A percentile compares a stretch with the other conserved stretches of the same genome.
These are phyloP conservation scores for Lasioglossum baleicum DNA, from an alignment of 1,140 invertebrate species.

Conservation along the genomic window DNA sequence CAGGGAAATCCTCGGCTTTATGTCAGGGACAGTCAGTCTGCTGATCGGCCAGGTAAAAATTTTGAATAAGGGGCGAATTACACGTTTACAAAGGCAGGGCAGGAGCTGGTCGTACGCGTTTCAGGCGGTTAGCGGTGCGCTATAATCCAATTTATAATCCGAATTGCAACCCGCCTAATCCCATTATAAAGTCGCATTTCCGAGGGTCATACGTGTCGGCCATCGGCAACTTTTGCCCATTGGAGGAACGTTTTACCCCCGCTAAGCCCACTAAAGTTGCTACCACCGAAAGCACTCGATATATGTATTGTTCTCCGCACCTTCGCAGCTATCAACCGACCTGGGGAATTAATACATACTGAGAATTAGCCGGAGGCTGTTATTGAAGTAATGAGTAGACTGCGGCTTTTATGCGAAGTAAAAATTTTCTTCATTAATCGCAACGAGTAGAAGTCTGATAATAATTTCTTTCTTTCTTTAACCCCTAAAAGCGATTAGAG, in stretches of 20 bases:
- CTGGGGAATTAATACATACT: background rate
- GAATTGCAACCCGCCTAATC: constrained; percentile 67
- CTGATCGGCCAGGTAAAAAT: constrained; percentile 32
- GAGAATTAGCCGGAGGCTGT: background rate
- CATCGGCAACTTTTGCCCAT: background rate
- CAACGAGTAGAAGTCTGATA: too few species aligned
- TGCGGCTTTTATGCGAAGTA: too few species aligned
- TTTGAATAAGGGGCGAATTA: constrained; percentile 38
- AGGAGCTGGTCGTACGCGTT: constrained; percentile 11
- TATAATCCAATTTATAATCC: constrained; percentile 71
- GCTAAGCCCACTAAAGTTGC: constrained; percentile 36
- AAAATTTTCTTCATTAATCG: too few species aligned
- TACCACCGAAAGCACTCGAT: background rate
- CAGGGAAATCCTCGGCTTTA: constrained; percentile 26
- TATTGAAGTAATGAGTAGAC: too few species aligned
- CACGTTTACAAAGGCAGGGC: constrained; percentile 39
- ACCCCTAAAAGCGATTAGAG: too few species aligned
- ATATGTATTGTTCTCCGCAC: background rate
- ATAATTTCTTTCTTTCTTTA: too few species aligned
- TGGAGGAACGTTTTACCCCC: constrained; percentile 20
- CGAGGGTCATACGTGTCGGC: constrained; percentile 48
- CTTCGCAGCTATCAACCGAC: background rate
- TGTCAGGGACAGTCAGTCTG: background rate
- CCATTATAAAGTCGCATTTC: constrained; percentile 70
- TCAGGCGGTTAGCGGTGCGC: constrained; percentile 39